Evolutionary conservation across 2,888 invertebrate genomes (phyloP).

Genomic region (Rhyacophila evoluta): DNA sequence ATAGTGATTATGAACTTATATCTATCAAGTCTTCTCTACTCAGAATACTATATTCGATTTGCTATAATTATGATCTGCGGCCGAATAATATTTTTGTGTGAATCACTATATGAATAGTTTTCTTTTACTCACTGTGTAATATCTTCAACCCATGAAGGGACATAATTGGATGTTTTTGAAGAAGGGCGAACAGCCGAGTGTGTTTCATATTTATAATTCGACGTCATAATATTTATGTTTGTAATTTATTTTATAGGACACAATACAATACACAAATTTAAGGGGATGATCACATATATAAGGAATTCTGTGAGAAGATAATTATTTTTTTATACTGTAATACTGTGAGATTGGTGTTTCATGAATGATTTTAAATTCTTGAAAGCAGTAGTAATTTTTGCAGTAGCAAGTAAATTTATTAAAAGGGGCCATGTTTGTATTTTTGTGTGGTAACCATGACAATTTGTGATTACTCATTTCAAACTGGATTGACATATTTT

Average conservation of each 20-base stretch:
- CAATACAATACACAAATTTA: too few relatives aligned
- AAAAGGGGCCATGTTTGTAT: conserved; percentile 28
- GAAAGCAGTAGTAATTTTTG: background rate
- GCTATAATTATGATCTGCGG: too few relatives aligned
- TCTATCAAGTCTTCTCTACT: too few relatives aligned
- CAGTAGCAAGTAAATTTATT: background rate
- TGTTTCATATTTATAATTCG: conserved; percentile 33
- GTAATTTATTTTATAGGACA: background rate
- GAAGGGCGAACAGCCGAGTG: conserved; percentile 1
- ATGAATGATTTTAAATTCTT: background rate
- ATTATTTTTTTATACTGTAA: background rate
- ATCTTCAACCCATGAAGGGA: conserved; percentile 47
- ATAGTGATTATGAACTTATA: too few relatives aligned
- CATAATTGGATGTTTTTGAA: conserved; percentile 12
- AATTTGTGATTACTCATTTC: too few relatives aligned
- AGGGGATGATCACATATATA: too few relatives aligned
- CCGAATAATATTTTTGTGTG: too few relatives aligned
- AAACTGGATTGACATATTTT: too few relatives aligned
- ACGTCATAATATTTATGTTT: conserved; percentile 28
- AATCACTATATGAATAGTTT: background rate
- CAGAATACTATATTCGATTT: too few relatives aligned
- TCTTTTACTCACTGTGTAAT: conserved; percentile 33
- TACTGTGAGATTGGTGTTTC: background rate
- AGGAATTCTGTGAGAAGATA: too few relatives aligned
- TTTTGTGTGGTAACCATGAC: conserved; percentile 30